A percentile compares a stretch with the other conserved stretches of the same genome.
Conservation (phyloP, 2,888 invertebrate species). For the Thelaira solivaga region DNA sequence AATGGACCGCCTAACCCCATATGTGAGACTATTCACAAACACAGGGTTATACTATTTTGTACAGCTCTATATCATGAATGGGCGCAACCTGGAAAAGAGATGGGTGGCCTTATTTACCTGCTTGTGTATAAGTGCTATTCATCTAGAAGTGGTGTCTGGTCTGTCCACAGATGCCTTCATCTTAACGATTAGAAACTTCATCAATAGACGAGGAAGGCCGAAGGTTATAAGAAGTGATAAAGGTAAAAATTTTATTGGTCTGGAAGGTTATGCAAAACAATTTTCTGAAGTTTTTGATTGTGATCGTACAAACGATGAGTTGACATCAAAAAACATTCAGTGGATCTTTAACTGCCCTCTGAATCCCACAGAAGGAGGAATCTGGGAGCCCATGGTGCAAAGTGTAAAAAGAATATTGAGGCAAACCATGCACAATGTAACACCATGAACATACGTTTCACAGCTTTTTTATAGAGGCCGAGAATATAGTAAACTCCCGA, state of each 20-base stretch:
- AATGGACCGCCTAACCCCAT: too few species aligned
- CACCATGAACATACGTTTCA: neutral
- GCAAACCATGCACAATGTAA: too few species aligned
- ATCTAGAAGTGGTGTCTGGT: neutral
- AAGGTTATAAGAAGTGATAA: neutral
- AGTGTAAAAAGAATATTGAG: too few species aligned
- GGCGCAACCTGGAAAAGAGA: too few species aligned
- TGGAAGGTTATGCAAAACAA: neutral
- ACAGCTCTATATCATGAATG: too few species aligned
- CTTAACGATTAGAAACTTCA: neutral
- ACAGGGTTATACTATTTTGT: too few species aligned
- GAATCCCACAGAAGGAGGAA: too few species aligned
- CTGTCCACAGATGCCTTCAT: neutral
- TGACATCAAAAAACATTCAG: conserved; percentile 46
- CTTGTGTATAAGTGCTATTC: neutral
- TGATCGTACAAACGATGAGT: conserved; percentile 14
- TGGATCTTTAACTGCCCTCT: conserved; percentile 59
- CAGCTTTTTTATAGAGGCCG: conserved; percentile 6
- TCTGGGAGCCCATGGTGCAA: too few species aligned
- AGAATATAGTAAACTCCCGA: conserved; percentile 17
- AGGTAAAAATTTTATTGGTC: neutral
- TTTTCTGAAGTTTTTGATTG: conserved; percentile 20
- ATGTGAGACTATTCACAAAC: too few species aligned
- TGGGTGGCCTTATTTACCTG: too few species aligned
- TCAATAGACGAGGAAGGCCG: neutral